Percentiles rank a stretch among this genome's conserved stretches.
These are phyloP conservation scores for Geotrupes spiniger DNA, from an alignment of 2,888 invertebrate genomes.

Conservation along the genomic window DNA sequence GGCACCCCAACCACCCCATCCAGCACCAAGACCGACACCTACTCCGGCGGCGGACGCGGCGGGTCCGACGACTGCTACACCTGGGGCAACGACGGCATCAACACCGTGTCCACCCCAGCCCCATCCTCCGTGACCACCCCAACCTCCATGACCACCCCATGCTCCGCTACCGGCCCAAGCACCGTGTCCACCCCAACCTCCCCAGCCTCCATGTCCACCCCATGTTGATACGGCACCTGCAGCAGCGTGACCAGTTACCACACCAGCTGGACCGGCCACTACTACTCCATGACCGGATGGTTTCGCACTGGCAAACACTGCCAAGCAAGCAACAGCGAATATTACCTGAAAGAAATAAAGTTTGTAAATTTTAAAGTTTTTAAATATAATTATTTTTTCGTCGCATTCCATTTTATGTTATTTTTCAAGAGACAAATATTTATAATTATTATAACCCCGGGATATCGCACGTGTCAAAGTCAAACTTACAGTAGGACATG, in stretches of 20 bases:
- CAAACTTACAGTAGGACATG: too few relatives aligned
- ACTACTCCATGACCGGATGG: conserved; percentile 29
- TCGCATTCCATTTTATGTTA: too few relatives aligned
- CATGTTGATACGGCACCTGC: conserved; percentile 25
- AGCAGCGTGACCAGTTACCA: conserved; percentile 25
- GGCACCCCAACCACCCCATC: conserved; percentile 19
- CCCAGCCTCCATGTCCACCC: conserved; percentile 25
- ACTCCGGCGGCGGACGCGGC: conserved; percentile 14
- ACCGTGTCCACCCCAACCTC: conserved; percentile 22
- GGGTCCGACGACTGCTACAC: conserved; percentile 25
- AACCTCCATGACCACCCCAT: conserved; percentile 26
- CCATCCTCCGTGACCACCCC: conserved; percentile 22
- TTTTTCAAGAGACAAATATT: too few relatives aligned
- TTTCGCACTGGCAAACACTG: conserved; percentile 29
- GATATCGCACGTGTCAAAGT: too few relatives aligned
- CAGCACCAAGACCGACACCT: conserved; percentile 21
- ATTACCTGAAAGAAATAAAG: conserved; percentile 29
- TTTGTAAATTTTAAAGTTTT: too few relatives aligned
- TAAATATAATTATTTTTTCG: too few relatives aligned
- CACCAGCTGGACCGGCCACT: conserved; percentile 26
- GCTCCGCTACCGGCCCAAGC: conserved; percentile 22
- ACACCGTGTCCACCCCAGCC: conserved; percentile 21
- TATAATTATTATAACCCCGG: too few relatives aligned
- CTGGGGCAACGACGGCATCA: conserved; percentile 24
- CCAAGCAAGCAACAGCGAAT: conserved; percentile 32